Evolutionary conservation across 1,140 invertebrate genomes (phyloP).

Genomic region (Ips typographus): DNA sequence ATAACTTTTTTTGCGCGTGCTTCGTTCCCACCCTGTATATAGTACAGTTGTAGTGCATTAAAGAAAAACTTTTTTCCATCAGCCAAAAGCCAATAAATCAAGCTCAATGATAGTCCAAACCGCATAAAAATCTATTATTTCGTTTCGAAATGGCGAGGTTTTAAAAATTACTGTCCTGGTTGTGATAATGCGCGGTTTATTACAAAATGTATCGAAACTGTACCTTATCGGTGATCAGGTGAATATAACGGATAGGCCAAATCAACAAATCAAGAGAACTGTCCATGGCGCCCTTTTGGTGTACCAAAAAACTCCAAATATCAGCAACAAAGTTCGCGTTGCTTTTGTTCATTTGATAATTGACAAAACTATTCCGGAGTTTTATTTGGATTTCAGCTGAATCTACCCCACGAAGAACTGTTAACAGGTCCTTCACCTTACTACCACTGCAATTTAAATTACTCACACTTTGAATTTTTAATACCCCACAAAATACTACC

Average conservation of each 20-base stretch:
- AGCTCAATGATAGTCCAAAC: no score
- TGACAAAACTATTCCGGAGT: slow-evolving; percentile 4
- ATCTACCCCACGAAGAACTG: background rate
- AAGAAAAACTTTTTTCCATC: background rate
- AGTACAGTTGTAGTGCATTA: background rate
- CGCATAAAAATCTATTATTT: no score
- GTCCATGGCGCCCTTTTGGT: slow-evolving; percentile 11
- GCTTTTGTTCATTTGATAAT: slow-evolving; percentile 11
- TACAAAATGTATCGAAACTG: background rate
- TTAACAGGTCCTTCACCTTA: background rate
- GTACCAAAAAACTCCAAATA: slow-evolving; percentile 27
- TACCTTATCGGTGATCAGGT: slow-evolving; percentile 28
- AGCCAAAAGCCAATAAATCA: no score
- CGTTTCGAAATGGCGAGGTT: background rate
- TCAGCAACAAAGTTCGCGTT: slow-evolving; percentile 25
- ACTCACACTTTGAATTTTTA: no score
- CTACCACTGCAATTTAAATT: no score
- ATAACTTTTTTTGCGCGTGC: no score
- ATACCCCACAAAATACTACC: background rate
- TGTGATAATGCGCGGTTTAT: no score
- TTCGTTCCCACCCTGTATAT: no score
- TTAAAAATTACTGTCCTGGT: background rate
- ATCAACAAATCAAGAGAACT: slow-evolving; percentile 31
- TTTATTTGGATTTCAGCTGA: background rate
- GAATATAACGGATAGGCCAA: slow-evolving; percentile 33